These are phyloP conservation scores for Phortica variegata DNA, from an alignment of 1,140 invertebrate species.

Conservation along the genomic window DNA sequence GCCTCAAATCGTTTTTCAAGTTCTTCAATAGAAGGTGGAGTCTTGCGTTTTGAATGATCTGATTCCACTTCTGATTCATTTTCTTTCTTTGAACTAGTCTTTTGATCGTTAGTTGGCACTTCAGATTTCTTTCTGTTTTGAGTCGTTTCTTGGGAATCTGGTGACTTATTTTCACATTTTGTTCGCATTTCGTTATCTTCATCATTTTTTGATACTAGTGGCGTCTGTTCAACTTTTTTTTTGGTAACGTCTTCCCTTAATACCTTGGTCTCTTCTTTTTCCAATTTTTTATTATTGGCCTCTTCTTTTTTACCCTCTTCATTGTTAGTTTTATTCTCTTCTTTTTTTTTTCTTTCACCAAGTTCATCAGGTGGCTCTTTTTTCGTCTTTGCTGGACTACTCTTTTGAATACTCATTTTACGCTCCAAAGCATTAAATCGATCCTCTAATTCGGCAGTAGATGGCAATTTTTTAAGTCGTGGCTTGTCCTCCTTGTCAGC, in stretches of 20 bases:
- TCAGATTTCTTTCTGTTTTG: background rate
- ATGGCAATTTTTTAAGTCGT: slow-evolving; percentile 41
- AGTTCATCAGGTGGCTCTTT: slow-evolving; percentile 42
- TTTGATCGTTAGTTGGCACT: background rate
- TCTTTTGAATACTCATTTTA: slow-evolving; percentile 38
- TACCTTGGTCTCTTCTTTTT: background rate
- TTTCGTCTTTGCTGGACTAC: slow-evolving; percentile 32
- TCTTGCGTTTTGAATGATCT: slow-evolving; percentile 15
- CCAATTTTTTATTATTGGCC: background rate
- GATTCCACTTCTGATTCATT: slow-evolving; percentile 1
- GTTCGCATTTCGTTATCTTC: background rate
- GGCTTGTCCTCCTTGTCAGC: slow-evolving; percentile 13
- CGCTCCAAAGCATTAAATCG: slow-evolving; percentile 45
- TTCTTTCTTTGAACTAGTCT: background rate
- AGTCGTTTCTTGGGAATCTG: background rate
- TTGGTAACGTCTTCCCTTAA: background rate
- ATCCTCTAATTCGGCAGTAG: slow-evolving; percentile 47
- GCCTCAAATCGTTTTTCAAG: slow-evolving; percentile 47
- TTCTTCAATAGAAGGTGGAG: slow-evolving; percentile 46
- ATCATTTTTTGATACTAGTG: background rate
- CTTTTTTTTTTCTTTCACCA: background rate
- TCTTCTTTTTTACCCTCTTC: background rate
- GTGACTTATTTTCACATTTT: background rate
- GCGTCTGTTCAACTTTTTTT: background rate
- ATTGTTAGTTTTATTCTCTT: slow-evolving; percentile 1